A percentile compares a stretch with the other conserved stretches of the same genome.
Conservation (phyloP, 2,797 vertebrate genomes). For the Scolopax bukidnonensis region DNA sequence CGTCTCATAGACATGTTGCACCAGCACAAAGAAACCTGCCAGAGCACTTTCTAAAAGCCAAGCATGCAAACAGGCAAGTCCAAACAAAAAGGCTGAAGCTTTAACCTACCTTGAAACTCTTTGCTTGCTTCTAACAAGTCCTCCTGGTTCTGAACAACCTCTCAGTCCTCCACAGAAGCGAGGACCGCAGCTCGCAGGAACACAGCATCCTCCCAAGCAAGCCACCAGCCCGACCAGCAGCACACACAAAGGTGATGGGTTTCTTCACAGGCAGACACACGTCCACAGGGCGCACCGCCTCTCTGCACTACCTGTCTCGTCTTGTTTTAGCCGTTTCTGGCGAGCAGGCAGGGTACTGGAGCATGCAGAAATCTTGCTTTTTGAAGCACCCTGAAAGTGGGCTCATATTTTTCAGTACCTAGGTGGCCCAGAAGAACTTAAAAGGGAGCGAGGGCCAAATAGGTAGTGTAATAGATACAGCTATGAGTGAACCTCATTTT, state of each 20-base stretch:
- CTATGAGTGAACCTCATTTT: neutral
- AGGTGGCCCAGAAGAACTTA: neutral
- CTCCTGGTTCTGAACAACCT: neutral
- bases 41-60: constrained; percentile 3
- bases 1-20: neutral
- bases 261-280: constrained; percentile 28
- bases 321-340: constrained; percentile 16
- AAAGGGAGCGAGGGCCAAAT: neutral
- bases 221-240: neutral
- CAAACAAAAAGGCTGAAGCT: neutral
- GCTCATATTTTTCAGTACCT: neutral
- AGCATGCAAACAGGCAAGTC: neutral
- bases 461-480: neutral
- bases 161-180: neutral
- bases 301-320: constrained; percentile 26
- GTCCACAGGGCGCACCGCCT: neutral
- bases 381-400: neutral
- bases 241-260: neutral
- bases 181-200: neutral
- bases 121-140: constrained; percentile 13
- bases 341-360: constrained; percentile 24
- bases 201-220: neutral
- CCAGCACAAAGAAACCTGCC: constrained; percentile 32
- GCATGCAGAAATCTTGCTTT: constrained; percentile 14
- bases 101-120: constrained; percentile 20